These are phyloP conservation scores for Muricea muricata DNA, from an alignment of 92 coral and sea anemone species.

Conservation along the genomic window DNA sequence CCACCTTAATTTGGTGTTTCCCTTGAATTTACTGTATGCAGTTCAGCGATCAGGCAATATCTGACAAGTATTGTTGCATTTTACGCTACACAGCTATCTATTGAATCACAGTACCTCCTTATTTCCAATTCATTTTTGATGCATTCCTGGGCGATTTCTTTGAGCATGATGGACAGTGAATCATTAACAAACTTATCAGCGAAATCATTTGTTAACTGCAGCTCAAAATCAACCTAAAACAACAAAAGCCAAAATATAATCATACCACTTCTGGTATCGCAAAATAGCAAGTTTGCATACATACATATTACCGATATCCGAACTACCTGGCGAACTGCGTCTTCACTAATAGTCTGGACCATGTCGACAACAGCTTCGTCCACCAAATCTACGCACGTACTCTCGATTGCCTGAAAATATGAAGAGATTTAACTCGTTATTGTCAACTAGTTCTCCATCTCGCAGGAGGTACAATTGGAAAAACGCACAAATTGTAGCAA, in stretches of 20 bases:
- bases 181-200: slow-evolving; percentile 3
- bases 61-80: too few relatives aligned
- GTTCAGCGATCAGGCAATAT: too few relatives aligned
- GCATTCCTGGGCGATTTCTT: slow-evolving; percentile 33
- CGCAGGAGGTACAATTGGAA: too few relatives aligned
- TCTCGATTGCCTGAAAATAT: slow-evolving; percentile 64
- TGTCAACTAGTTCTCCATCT: too few relatives aligned
- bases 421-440: neutral
- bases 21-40: too few relatives aligned
- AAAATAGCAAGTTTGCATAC: too few relatives aligned
- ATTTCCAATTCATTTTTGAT: neutral
- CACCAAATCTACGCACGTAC: slow-evolving; percentile 46
- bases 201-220: neutral
- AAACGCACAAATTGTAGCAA: too few relatives aligned
- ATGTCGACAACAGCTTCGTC: slow-evolving; percentile 42
- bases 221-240: slow-evolving; percentile 17
- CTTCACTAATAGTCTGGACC: slow-evolving; percentile 54
- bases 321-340: slow-evolving; percentile 59
- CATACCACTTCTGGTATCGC: too few relatives aligned
- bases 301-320: too few relatives aligned
- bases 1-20: too few relatives aligned
- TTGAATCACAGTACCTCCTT: slow-evolving; percentile 16
- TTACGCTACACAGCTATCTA: too few relatives aligned
- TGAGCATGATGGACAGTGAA: neutral
- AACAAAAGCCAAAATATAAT: too few relatives aligned